Evolutionary conservation across 2,113 vertebrate species (phyloP).

Genomic region (Neotoma lepida): DNA sequence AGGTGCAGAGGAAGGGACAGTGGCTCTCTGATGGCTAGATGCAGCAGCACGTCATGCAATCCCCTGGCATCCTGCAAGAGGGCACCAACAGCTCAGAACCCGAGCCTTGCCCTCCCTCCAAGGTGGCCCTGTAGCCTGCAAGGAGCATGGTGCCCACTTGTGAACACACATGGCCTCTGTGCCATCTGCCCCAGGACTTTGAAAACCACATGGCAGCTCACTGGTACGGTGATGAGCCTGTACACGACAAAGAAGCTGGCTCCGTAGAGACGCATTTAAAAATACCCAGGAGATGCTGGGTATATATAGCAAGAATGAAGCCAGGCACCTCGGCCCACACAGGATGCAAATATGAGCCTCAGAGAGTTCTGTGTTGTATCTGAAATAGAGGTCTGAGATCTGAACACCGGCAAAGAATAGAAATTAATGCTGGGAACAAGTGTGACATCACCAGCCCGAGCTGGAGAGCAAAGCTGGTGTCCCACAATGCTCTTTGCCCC

Average conservation of each 20-base stretch:
- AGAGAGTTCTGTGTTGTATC: conserved; percentile 42
- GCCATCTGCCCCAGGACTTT: background rate
- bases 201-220: background rate
- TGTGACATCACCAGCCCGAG: background rate
- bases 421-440: background rate
- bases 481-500: rapidly evolving
- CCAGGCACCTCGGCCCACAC: conserved; percentile 75
- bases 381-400: conserved; percentile 60
- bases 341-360: conserved; percentile 75
- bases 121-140: background rate
- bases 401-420: conserved; percentile 39
- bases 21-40: background rate
- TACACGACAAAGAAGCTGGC: background rate
- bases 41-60: rapidly evolving
- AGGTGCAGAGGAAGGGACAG: too few relatives aligned
- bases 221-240: background rate
- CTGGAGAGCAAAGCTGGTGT: background rate
- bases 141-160: rapidly evolving
- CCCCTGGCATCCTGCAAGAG: background rate
- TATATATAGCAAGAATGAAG: conserved; percentile 54
- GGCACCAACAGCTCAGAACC: background rate
- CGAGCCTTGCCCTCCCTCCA: background rate
- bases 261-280: conserved; percentile 67
- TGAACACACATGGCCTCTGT: rapidly evolving
- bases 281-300: conserved; percentile 71